Percentiles rank a stretch among this genome's conserved stretches.
Evolutionary conservation across 1,140 invertebrate species (phyloP).

Genomic region (Helicoverpa armigera): DNA sequence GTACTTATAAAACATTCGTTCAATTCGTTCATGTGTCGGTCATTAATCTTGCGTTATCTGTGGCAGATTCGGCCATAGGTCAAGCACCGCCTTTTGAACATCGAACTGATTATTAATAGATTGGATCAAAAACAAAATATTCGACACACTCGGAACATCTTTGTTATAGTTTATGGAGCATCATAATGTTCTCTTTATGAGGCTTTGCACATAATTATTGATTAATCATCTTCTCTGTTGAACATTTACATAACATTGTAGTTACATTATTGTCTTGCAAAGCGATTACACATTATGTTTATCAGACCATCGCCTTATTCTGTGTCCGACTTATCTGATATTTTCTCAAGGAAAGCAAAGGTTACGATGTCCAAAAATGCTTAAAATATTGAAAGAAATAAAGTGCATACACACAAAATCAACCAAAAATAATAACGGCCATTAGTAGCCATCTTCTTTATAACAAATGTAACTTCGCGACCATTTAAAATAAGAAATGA

Average conservation of each 20-base stretch:
- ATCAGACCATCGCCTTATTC: too few species aligned
- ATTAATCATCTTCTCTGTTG: too few species aligned
- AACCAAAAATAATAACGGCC: constrained; percentile 16
- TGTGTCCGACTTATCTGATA: neutral
- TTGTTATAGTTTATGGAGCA: neutral
- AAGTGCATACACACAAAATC: constrained; percentile 1
- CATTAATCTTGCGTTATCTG: constrained; percentile 48
- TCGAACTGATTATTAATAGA: constrained; percentile 44
- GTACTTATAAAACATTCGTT: constrained; percentile 50
- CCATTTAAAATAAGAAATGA: constrained; percentile 42
- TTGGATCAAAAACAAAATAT: constrained; percentile 23
- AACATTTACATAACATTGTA: too few species aligned
- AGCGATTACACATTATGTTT: too few species aligned
- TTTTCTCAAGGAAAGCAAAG: neutral
- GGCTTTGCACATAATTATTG: too few species aligned
- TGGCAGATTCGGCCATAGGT: constrained; percentile 48
- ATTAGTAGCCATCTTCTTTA: neutral
- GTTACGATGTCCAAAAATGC: neutral
- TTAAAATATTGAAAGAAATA: neutral
- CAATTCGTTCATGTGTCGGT: constrained; percentile 46
- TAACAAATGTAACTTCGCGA: constrained; percentile 26
- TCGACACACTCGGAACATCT: neutral
- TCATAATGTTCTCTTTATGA: neutral
- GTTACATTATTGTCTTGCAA: too few species aligned
- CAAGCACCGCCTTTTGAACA: constrained; percentile 23